These are phyloP conservation scores for Pollenia griseotomentosa DNA, from an alignment of 2,888 invertebrate genomes.

Conservation along the genomic window DNA sequence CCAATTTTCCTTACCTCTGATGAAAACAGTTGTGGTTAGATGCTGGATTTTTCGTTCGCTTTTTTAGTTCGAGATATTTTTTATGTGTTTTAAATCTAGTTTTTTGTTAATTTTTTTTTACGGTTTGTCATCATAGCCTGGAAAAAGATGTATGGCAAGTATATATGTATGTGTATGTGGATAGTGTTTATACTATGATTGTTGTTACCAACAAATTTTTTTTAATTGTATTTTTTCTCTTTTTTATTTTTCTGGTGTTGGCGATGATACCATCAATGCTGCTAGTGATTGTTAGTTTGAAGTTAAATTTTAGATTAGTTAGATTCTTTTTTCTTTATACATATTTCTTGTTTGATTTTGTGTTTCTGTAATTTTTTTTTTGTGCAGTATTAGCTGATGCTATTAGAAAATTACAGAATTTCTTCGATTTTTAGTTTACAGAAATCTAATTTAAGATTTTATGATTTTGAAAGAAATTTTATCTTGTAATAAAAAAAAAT, in stretches of 20 bases:
- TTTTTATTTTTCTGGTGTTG: slow-evolving; percentile 47
- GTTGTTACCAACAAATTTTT: slow-evolving; percentile 37
- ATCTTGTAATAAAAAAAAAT: too few relatives aligned
- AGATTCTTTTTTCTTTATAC: slow-evolving; percentile 56
- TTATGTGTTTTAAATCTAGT: slow-evolving; percentile 31
- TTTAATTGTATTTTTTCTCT: slow-evolving; percentile 10
- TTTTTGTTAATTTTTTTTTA: slow-evolving; percentile 40
- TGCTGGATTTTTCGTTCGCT: slow-evolving; percentile 56
- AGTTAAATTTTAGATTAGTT: slow-evolving; percentile 80
- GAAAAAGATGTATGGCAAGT: slow-evolving; percentile 8
- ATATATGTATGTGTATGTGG: neutral
- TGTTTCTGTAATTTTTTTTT: neutral
- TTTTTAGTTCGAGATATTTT: slow-evolving; percentile 1
- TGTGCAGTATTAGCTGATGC: neutral
- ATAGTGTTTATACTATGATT: slow-evolving; percentile 18
- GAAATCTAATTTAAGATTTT: too few relatives aligned
- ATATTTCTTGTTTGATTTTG: slow-evolving; percentile 6
- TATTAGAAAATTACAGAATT: neutral
- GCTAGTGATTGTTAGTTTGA: slow-evolving; percentile 49
- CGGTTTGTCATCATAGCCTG: slow-evolving; percentile 52
- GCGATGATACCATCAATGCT: slow-evolving; percentile 54
- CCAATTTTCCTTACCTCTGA: slow-evolving; percentile 72
- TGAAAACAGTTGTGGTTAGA: slow-evolving; percentile 74
- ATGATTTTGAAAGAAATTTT: too few relatives aligned
- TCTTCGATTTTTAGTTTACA: too few relatives aligned